Percentiles rank a stretch among this genome's conserved stretches.
phyloP scores from a whole-genome alignment of 2,797 vertebrate species.

The Parotocinclus haroldoi region DNA sequence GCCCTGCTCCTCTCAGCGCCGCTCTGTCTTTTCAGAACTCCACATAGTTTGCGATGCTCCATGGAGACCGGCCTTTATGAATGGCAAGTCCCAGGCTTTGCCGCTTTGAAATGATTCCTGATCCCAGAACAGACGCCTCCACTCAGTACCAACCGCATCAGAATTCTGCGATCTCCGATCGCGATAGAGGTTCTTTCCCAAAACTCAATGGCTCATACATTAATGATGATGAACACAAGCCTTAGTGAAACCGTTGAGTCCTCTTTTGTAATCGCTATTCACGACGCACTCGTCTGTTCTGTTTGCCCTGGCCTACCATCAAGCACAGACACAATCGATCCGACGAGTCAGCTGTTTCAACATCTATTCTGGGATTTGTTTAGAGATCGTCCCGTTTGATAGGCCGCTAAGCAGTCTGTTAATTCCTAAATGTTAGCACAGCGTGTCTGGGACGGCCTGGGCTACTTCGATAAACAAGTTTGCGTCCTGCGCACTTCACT shows the following conservation, averaged over 20 bases:
- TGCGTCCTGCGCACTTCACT: too few species aligned
- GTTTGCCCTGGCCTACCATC: conserved; percentile 26
- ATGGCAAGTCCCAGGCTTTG: conserved; percentile 12
- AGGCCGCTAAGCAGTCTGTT: neutral
- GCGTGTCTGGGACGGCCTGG: too few species aligned
- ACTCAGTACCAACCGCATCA: neutral
- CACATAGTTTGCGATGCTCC: conserved; percentile 45
- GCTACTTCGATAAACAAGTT: too few species aligned
- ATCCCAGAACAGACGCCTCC: neutral
- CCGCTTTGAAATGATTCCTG: conserved; percentile 1
- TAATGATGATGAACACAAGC: neutral
- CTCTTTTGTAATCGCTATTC: conserved; percentile 17
- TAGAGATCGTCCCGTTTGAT: conserved; percentile 23
- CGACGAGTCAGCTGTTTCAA: conserved; percentile 37
- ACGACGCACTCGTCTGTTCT: conserved; percentile 15
- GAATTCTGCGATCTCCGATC: neutral
- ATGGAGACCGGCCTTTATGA: conserved; percentile 43
- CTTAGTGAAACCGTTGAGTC: neutral
- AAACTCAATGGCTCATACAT: conserved; percentile 13
- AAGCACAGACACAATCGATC: conserved; percentile 15
- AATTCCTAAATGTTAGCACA: too few species aligned
- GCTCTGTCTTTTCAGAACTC: conserved; percentile 38
- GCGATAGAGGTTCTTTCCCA: neutral
- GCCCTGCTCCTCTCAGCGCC: conserved; percentile 23
- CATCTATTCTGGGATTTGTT: conserved; percentile 30